Evolutionary conservation across 2,113 vertebrate species (phyloP), one percentile per base, ranked within the genome.

Genomic region (Trogon surrucura): DNA sequence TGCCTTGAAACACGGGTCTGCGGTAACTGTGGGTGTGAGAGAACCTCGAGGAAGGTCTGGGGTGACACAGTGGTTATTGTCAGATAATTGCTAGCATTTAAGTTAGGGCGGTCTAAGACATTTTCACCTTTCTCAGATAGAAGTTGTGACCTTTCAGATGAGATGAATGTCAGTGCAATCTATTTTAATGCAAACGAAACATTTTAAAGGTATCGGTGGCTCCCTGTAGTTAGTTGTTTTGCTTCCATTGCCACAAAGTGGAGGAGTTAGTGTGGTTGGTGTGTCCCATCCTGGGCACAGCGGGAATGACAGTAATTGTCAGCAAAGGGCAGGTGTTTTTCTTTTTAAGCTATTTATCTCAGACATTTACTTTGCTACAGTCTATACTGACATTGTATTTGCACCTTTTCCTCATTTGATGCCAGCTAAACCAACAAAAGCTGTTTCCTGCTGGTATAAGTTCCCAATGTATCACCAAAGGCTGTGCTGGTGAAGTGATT

Each of bases 1-100:
- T 18, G 17, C 45, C 30, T 82, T 47, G 29, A 32, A 53, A 34
- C 23, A 1, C 27, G 15, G 21, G 1, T 30, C 32, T 65, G 26
- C 45, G 4, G 2, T 6, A 3, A 41, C 12, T 1, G 5, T 54
- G 45, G 22, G 1, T 13, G 21, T 8, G 7, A 10, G 21, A 34
- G 38, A 56, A 11, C 51, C 41, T 60, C 58, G 36, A 50, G 18
- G 44, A 51, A 58, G 64, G 9, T 30, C 44, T 34, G 3, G 60
- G 29, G 0, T 45, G 56, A 13, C 69, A 7, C 32, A 0, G 16
- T 32, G 27, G 5, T 60, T 27, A 5, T 6, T 22, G n/a, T 4
- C 82, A 94, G 48, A 30, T 38, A 48, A 1, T 27, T 48, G 32
- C 23, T 67, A 2, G 22, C 72, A 26, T 34, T 34, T 26, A 5